Percentiles rank a stretch among this genome's conserved stretches.
phyloP scores from a whole-genome alignment of 92 coral and sea anemone species.

The Hydrozoanthus gracilis region DNA sequence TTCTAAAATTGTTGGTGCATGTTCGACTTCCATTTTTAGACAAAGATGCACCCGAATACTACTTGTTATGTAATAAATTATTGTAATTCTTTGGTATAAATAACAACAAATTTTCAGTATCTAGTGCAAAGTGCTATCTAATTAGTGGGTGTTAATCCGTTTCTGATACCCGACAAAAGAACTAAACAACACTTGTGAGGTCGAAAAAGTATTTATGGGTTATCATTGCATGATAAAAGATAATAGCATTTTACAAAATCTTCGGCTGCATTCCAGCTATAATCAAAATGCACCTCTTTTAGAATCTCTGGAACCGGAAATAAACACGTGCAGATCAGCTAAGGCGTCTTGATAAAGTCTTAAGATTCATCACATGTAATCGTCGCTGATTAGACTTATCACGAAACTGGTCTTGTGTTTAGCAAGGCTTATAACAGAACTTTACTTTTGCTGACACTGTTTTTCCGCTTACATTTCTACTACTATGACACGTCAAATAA shows the following conservation, averaged over 20 bases:
- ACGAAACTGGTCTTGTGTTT: conserved; percentile 29
- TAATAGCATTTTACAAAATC: background rate
- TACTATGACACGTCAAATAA: background rate
- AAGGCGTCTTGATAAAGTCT: conserved; percentile 27
- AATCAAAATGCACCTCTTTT: background rate
- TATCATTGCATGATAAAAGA: conserved; percentile 17
- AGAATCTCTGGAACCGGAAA: conserved; percentile 30
- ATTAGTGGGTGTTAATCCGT: background rate
- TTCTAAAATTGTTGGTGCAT: too few relatives aligned
- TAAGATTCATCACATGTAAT: conserved; percentile 12
- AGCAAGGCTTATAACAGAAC: background rate
- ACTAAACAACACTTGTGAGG: background rate
- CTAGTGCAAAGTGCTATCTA: background rate
- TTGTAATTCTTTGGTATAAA: background rate
- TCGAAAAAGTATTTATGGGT: background rate
- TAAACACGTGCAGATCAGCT: conserved; percentile 24
- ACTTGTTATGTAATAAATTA: background rate
- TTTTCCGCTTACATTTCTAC: background rate
- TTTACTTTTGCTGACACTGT: background rate
- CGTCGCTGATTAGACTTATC: conserved; percentile 5
- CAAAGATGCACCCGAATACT: too few relatives aligned
- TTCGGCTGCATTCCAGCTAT: conserved; percentile 10
- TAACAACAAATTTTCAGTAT: background rate
- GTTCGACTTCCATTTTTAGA: too few relatives aligned
- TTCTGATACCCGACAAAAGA: background rate